These are phyloP conservation scores for Dicrurus megarhynchus DNA, from an alignment of 2,113 vertebrate genomes.

Conservation along the genomic window DNA sequence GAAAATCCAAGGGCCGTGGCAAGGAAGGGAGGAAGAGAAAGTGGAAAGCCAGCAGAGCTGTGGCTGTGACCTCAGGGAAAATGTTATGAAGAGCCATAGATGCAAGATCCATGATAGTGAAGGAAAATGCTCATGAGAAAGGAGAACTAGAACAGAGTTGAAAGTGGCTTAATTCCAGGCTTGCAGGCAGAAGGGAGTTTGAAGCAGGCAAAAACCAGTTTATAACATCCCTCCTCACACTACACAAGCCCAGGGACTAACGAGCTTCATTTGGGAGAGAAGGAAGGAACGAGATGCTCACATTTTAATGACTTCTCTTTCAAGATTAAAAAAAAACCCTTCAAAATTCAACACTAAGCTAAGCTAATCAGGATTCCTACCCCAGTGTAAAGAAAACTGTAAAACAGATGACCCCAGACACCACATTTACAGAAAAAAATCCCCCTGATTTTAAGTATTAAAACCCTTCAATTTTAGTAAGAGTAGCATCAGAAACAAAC, in stretches of 20 bases:
- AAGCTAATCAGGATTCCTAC: background rate
- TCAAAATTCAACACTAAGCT: background rate
- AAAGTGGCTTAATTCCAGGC: background rate
- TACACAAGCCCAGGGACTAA: background rate
- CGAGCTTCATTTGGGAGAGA: background rate
- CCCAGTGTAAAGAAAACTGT: background rate
- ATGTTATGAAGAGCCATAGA: accelerated
- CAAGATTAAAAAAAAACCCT: background rate
- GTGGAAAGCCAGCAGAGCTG: background rate
- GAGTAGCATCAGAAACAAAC: background rate
- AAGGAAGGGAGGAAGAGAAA: background rate
- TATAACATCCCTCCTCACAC: background rate
- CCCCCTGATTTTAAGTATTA: background rate
- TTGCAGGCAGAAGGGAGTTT: background rate
- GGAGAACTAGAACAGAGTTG: background rate
- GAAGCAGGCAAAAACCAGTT: background rate
- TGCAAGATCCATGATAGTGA: background rate
- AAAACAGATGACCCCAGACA: background rate
- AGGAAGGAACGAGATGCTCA: background rate
- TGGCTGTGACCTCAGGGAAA: background rate
- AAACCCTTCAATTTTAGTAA: background rate
- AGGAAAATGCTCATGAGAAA: background rate
- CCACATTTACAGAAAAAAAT: background rate
- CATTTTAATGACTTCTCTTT: background rate
- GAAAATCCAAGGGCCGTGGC: background rate